A percentile compares a stretch with the other conserved stretches of the same genome.
Evolutionary conservation across 2,113 vertebrate genomes (phyloP).

Genomic region (Cyphomyrus plagiostoma): DNA sequence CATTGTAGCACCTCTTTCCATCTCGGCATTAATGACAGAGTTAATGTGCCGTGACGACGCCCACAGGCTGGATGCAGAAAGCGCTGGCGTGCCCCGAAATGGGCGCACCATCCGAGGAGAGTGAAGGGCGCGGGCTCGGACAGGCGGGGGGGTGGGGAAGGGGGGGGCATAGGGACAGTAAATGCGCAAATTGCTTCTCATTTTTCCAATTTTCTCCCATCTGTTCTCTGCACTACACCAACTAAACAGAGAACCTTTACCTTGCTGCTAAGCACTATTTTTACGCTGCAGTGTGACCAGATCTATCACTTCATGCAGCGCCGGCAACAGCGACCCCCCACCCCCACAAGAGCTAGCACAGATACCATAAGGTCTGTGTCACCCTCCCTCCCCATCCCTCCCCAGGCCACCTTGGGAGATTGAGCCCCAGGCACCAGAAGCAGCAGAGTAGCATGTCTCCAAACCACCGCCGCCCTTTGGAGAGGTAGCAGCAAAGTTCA

Average conservation of each 20-base stretch:
- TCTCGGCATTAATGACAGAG: constrained; percentile 20
- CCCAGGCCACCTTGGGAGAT: background rate
- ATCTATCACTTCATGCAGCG: constrained; percentile 27
- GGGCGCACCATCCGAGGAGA: background rate
- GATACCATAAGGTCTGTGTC: constrained; percentile 30
- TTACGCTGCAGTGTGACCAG: constrained; percentile 27
- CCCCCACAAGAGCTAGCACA: constrained; percentile 34
- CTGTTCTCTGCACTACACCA: background rate
- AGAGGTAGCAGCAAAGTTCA: background rate
- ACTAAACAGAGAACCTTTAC: background rate
- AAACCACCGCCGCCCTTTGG: background rate
- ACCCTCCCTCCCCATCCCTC: background rate
- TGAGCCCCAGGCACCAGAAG: background rate
- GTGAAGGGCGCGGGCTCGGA: constrained; percentile 14
- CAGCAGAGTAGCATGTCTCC: background rate
- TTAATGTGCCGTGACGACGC: constrained; percentile 12
- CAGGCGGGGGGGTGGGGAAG: background rate
- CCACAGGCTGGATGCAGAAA: background rate
- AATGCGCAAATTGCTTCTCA: background rate
- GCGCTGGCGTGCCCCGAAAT: background rate
- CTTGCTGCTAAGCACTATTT: background rate
- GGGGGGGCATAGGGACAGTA: background rate
- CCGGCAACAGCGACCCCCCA: constrained; percentile 29
- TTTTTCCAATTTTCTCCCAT: constrained; percentile 4
- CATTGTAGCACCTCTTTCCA: background rate